Conservation (phyloP, 2,113 vertebrate species). For the Podiceps cristatus region DNA sequence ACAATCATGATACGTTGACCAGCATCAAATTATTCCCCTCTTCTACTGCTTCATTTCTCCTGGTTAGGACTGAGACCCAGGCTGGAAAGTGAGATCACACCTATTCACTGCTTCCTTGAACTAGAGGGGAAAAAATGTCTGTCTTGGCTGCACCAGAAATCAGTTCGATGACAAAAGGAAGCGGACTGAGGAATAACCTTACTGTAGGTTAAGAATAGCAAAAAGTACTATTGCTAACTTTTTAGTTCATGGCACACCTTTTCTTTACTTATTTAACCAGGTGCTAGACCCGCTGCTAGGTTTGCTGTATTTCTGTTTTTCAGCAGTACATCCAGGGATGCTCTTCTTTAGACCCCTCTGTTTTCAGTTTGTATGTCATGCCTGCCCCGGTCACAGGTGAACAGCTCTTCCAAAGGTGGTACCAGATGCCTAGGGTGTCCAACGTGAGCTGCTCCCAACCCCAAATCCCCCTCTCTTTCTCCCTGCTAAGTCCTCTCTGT, state of each 20-base stretch:
- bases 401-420: background rate
- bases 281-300: background rate
- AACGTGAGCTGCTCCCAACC: fast-evolving
- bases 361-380: background rate
- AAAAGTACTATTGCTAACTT: background rate
- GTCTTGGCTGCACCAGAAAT: background rate
- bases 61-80: fast-evolving
- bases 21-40: background rate
- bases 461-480: background rate
- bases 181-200: background rate
- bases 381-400: fast-evolving
- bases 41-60: background rate
- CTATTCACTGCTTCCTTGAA: background rate
- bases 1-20: background rate
- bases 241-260: background rate
- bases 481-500: fast-evolving
- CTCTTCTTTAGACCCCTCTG: no score
- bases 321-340: background rate
- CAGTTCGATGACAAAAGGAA: background rate
- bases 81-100: background rate
- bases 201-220: background rate
- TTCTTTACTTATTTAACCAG: background rate
- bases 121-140: background rate
- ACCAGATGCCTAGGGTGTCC: background rate
- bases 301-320: background rate